These are phyloP conservation scores for Netelia melanura DNA, from an alignment of 2,888 invertebrate species.

Conservation along the genomic window DNA sequence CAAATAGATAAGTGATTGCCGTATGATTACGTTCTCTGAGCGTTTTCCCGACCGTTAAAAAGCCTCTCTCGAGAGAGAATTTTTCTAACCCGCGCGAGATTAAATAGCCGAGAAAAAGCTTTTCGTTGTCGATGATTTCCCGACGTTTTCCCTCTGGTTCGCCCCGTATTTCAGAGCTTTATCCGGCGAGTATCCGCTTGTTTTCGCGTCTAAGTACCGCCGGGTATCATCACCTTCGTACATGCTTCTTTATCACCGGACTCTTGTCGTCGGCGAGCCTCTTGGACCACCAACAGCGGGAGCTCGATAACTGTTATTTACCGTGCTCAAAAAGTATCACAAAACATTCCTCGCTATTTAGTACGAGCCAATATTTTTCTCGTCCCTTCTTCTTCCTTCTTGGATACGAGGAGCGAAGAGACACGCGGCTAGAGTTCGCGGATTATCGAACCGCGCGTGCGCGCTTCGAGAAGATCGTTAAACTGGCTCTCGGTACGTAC, in stretches of 20 bases:
- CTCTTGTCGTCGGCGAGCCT: neutral
- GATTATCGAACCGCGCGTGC: constrained; percentile 40
- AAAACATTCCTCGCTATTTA: constrained; percentile 2
- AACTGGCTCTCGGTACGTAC: constrained; percentile 62
- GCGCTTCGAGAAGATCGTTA: constrained; percentile 60
- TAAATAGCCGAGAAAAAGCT: neutral
- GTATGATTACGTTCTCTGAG: constrained; percentile 68
- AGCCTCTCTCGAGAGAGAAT: constrained; percentile 34
- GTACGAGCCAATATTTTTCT: constrained; percentile 19
- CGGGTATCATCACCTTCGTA: constrained; percentile 17
- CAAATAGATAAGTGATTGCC: constrained; percentile 77
- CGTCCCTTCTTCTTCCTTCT: neutral
- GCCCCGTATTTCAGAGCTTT: neutral
- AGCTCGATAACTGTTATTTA: constrained; percentile 4
- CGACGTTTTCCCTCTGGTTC: neutral
- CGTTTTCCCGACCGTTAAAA: constrained; percentile 60
- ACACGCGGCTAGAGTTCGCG: neutral
- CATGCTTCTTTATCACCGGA: constrained; percentile 9
- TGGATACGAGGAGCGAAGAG: neutral
- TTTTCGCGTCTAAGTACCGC: neutral
- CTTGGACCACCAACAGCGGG: constrained; percentile 39
- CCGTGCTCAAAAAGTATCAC: constrained; percentile 16
- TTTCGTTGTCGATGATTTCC: neutral
- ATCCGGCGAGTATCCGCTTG: neutral
- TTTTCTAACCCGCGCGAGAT: constrained; percentile 14